Percentiles rank a stretch among this genome's conserved stretches.
Evolutionary conservation across 92 coral and sea anemone species (phyloP).

Genomic region (Phenganax marumi): DNA sequence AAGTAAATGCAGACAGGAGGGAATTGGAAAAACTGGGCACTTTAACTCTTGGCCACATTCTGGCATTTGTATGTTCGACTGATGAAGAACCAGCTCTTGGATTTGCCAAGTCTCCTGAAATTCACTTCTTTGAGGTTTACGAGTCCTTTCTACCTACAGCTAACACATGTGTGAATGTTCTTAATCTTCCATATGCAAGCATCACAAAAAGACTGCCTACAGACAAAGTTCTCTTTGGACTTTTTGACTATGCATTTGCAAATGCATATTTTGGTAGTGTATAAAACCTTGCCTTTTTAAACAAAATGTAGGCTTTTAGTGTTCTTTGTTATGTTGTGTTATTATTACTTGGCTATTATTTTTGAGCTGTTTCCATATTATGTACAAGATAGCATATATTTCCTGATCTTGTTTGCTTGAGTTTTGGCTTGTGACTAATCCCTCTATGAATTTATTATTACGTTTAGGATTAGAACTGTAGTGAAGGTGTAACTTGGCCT

Average conservation of each 20-base stretch:
- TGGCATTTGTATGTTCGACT: background rate
- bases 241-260: conserved; percentile 26
- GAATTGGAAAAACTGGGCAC: too few relatives aligned
- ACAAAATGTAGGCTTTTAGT: background rate
- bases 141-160: conserved; percentile 41
- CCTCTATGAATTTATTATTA: too few relatives aligned
- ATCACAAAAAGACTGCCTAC: conserved; percentile 21
- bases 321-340: too few relatives aligned
- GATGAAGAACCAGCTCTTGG: conserved; percentile 44
- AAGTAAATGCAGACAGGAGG: too few relatives aligned
- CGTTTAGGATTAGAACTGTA: too few relatives aligned
- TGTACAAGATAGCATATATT: too few relatives aligned
- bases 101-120: conserved; percentile 33
- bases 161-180: conserved; percentile 40
- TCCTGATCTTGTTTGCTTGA: too few relatives aligned
- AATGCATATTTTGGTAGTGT: conserved; percentile 42
- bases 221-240: conserved; percentile 34
- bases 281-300: background rate
- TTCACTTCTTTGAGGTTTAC: conserved; percentile 39
- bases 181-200: conserved; percentile 32
- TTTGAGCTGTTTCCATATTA: too few relatives aligned
- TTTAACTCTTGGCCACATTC: too few relatives aligned
- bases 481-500: too few relatives aligned
- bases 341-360: too few relatives aligned
- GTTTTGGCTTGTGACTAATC: too few relatives aligned